Percentiles rank a stretch among this genome's conserved stretches.
Evolutionary conservation across 1,140 invertebrate genomes (phyloP).

Genomic region (Heliconius hewitsoni): DNA sequence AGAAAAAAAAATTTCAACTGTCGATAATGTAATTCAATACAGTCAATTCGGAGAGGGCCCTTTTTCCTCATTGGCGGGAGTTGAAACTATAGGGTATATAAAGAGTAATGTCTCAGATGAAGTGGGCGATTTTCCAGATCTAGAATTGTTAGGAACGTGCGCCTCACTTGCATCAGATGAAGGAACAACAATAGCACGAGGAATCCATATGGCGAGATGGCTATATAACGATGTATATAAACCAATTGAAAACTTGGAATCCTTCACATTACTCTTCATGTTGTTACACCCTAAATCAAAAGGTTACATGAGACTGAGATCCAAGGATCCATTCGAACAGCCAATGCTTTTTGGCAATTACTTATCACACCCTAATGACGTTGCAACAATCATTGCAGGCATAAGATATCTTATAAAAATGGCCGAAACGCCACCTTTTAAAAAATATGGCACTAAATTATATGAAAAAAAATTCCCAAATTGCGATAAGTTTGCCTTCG

Average conservation of each 20-base stretch:
- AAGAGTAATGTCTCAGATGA: slow-evolving; percentile 82
- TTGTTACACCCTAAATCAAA: slow-evolving; percentile 88
- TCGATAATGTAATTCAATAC: slow-evolving; percentile 75
- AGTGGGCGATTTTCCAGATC: slow-evolving; percentile 82
- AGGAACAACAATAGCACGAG: slow-evolving; percentile 82
- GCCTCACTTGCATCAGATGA: slow-evolving; percentile 84
- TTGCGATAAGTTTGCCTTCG: slow-evolving; percentile 81
- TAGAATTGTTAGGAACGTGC: slow-evolving; percentile 83
- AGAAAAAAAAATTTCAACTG: slow-evolving; percentile 73
- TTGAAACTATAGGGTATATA: slow-evolving; percentile 85
- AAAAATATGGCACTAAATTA: slow-evolving; percentile 82
- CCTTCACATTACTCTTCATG: slow-evolving; percentile 86
- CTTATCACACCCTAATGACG: slow-evolving; percentile 84
- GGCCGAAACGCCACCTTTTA: slow-evolving; percentile 83
- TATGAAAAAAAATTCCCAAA: slow-evolving; percentile 83
- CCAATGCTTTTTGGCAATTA: slow-evolving; percentile 90
- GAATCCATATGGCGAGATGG: slow-evolving; percentile 81
- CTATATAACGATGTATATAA: slow-evolving; percentile 83
- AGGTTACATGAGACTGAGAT: slow-evolving; percentile 85
- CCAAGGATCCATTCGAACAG: slow-evolving; percentile 87
- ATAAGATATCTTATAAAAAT: slow-evolving; percentile 85
- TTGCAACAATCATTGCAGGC: slow-evolving; percentile 85
- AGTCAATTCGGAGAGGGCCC: slow-evolving; percentile 80
- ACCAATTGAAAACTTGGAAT: slow-evolving; percentile 83
- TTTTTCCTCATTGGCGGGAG: slow-evolving; percentile 81